These are phyloP conservation scores for Resseliella maxima DNA, from an alignment of 2,888 invertebrate genomes.

Conservation along the genomic window DNA sequence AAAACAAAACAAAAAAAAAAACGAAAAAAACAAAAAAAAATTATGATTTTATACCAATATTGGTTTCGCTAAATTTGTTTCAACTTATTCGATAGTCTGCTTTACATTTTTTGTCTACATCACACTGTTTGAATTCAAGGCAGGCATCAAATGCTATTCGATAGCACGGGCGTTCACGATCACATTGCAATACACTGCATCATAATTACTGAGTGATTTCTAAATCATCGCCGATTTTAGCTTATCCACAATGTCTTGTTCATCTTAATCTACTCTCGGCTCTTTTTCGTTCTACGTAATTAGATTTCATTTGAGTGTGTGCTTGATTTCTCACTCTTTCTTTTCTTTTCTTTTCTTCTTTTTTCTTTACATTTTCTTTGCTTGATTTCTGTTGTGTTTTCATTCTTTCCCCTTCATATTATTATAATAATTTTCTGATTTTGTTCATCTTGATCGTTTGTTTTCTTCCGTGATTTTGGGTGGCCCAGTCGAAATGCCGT, in stretches of 20 bases:
- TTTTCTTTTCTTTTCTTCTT: background rate
- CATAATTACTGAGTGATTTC: constrained; percentile 28
- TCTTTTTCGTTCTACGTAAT: background rate
- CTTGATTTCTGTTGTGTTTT: background rate
- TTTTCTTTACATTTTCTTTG: background rate
- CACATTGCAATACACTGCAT: background rate
- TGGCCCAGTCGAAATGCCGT: constrained; percentile 24
- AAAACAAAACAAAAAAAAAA: no score
- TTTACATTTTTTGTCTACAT: background rate
- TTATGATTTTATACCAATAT: no score
- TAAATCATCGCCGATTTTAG: constrained; percentile 19
- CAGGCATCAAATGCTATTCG: background rate
- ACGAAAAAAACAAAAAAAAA: background rate
- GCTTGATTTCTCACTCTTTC: background rate
- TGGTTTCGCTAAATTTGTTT: background rate
- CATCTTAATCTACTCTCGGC: background rate
- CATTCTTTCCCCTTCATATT: background rate
- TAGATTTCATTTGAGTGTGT: constrained; percentile 9
- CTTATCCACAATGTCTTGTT: background rate
- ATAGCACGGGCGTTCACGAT: constrained; percentile 5
- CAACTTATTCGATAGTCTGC: background rate
- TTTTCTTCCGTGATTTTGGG: constrained; percentile 51
- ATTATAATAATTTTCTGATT: constrained; percentile 4
- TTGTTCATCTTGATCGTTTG: background rate
- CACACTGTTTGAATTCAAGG: background rate